Conservation (phyloP, 2,888 invertebrate genomes). For the Cremastinae sp. region DNA sequence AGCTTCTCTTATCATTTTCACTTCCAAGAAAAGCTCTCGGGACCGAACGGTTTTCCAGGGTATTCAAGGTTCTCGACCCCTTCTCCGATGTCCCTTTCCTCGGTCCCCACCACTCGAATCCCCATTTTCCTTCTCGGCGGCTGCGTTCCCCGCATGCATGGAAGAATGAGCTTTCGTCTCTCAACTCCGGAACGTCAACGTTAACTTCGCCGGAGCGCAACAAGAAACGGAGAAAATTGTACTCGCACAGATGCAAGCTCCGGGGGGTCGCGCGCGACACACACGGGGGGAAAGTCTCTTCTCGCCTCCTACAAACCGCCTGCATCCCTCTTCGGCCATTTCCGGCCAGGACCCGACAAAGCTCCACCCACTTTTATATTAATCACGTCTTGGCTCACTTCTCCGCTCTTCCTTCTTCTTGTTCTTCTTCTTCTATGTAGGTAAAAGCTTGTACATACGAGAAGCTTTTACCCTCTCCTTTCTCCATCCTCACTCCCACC, state of each 20-base stretch:
- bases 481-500: constrained; percentile 38
- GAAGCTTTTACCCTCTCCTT: constrained; percentile 34
- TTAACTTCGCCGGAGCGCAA: constrained; percentile 35
- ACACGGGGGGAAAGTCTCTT: constrained; percentile 67
- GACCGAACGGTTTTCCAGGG: too few relatives aligned
- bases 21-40: too few relatives aligned
- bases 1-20: too few relatives aligned
- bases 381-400: constrained; percentile 79
- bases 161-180: neutral
- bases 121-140: neutral
- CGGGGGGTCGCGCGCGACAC: constrained; percentile 60
- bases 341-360: constrained; percentile 72
- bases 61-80: too few relatives aligned
- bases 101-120: too few relatives aligned
- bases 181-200: constrained; percentile 5
- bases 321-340: constrained; percentile 78
- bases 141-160: constrained; percentile 1
- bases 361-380: constrained; percentile 80
- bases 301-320: constrained; percentile 68
- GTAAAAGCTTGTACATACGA: constrained; percentile 10
- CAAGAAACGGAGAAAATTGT: constrained; percentile 29
- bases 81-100: too few relatives aligned
- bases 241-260: constrained; percentile 40
- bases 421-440: constrained; percentile 20
- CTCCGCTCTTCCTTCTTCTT: constrained; percentile 65